Conservation (phyloP, 2,888 invertebrate genomes). For the Philereme vetulata region DNA sequence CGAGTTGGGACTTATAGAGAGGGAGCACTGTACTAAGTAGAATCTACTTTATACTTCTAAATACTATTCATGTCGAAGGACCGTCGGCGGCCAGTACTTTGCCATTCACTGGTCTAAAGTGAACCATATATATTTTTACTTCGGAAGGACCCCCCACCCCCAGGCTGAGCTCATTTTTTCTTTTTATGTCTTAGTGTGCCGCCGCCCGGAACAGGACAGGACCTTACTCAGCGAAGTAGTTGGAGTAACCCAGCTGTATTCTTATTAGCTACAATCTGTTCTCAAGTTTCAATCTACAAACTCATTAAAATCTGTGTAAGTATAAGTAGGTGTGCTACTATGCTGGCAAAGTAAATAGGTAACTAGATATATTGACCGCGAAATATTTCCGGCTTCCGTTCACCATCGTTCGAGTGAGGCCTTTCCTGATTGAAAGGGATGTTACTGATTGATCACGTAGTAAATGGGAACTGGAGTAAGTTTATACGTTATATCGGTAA, state of each 20-base stretch:
- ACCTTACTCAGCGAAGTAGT: no score
- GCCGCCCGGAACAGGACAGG: no score
- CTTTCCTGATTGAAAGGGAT: constrained; percentile 45
- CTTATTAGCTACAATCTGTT: background rate
- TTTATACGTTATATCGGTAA: background rate
- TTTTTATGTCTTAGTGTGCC: no score
- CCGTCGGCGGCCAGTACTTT: no score
- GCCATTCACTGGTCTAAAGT: no score
- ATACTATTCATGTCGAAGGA: no score
- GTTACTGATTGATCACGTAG: constrained; percentile 30
- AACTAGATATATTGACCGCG: constrained; percentile 41
- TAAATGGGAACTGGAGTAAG: background rate
- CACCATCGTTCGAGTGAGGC: constrained; percentile 39
- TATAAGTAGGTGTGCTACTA: constrained; percentile 34
- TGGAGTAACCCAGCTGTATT: constrained; percentile 9
- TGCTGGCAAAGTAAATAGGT: constrained; percentile 29
- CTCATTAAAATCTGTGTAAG: constrained; percentile 49
- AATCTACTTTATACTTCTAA: no score
- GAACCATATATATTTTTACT: no score
- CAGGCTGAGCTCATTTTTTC: no score
- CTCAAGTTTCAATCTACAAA: constrained; percentile 45
- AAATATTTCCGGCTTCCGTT: constrained; percentile 57
- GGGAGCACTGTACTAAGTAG: no score
- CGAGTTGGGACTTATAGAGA: no score
- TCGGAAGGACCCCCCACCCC: no score